phyloP scores from a whole-genome alignment of 1,140 invertebrate species.

The Hylaeus anthracinus region DNA sequence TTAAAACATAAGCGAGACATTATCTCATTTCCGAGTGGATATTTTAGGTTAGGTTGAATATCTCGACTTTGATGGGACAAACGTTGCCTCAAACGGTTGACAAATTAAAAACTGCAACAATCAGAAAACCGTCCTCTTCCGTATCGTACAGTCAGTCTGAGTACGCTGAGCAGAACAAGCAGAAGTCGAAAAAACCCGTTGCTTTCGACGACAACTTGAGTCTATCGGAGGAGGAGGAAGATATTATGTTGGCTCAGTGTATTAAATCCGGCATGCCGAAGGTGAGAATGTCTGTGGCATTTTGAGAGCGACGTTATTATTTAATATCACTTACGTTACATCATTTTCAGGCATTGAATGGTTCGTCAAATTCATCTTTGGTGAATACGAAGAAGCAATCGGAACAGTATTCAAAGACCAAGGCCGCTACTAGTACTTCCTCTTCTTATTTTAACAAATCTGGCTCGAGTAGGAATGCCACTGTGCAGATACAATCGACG shows the following conservation, averaged over 20 bases:
- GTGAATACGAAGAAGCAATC: background rate
- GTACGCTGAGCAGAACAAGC: slow-evolving; percentile 18
- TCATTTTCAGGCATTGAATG: slow-evolving; percentile 23
- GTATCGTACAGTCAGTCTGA: slow-evolving; percentile 23
- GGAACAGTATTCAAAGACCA: slow-evolving; percentile 4
- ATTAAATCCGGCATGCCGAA: slow-evolving; percentile 76
- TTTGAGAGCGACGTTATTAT: background rate
- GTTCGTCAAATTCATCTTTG: slow-evolving; percentile 20
- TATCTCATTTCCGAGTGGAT: too few species aligned
- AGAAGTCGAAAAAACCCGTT: slow-evolving; percentile 34
- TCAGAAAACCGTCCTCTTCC: background rate
- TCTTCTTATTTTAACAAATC: slow-evolving; percentile 22
- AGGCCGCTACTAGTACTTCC: background rate
- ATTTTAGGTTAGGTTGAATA: background rate
- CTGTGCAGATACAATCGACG: background rate
- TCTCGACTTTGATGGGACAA: slow-evolving; percentile 31
- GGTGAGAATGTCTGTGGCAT: slow-evolving; percentile 18
- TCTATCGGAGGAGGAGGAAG: slow-evolving; percentile 73
- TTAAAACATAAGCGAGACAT: too few species aligned
- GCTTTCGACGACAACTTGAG: slow-evolving; percentile 65
- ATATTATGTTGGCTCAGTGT: slow-evolving; percentile 74
- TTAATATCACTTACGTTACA: background rate
- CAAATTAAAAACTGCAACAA: slow-evolving; percentile 5
- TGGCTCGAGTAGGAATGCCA: background rate
- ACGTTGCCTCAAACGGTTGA: slow-evolving; percentile 27